Base-by-base conservation (phyloP, 2,797 vertebrate species). In the Danio albolineatus region DNA sequence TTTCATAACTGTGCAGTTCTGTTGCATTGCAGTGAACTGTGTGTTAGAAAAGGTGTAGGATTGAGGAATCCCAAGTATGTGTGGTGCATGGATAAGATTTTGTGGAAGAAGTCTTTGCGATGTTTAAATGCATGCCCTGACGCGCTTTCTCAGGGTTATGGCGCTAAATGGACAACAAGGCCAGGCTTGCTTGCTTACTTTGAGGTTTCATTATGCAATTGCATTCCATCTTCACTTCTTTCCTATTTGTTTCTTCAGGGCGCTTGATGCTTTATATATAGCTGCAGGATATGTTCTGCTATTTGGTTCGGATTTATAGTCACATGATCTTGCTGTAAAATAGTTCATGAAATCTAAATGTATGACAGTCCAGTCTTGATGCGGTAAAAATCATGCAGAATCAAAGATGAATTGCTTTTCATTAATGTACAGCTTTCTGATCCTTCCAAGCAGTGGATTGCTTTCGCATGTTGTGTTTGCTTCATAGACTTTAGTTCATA, bases 51-150 rank as follows among this genome's bases (percentile, higher is more conserved):
- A 71, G 65, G 16, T 53, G 8, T 10, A 36, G 38, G 38, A 54
- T 44, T 61, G 38, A 62, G 59, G 7, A 72, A 79, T 61, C 6
- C 17, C 8, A 46, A 64, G 19, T 54, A 72, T 79, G 17, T 44
- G 7, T 61, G 57, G 8, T 78, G 41, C 64, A 59, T 69, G 57
- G 7, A 53, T 38, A 13, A 9, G 44, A 41, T 39, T 57, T 10
- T 19, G 10, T 36, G 5, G 16, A 46, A 14, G 12, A 51, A 19
- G 41, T 73, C 39, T 73, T 44, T 10, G 71, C 13, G 7, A 44
- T 64, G 19, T 79, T 79, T 46, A 64, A 14, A 54, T 54, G 69
- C 67, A 54, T 64, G 77, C 57, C 21, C 21, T 38, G 67, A 44
- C 38, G 2, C 2, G 56, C 48, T 71, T 79, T 19, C 53, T 39